Base-by-base conservation (phyloP, 2,113 vertebrate species). In the Pachyramphus minor region DNA sequence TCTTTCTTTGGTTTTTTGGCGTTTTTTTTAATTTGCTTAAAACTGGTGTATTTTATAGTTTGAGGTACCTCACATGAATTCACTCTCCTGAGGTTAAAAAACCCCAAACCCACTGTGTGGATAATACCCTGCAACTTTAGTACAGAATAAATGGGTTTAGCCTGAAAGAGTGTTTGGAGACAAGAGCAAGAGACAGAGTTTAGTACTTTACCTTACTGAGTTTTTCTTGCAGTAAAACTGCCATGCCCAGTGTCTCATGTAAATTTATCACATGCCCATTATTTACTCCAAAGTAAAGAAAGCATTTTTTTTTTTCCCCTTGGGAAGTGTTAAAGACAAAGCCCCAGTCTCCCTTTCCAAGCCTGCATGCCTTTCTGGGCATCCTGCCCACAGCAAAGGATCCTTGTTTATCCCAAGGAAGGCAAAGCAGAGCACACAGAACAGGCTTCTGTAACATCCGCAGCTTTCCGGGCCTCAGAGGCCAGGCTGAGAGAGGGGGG, bases 91-190 rank as follows among this genome's bases (percentile, higher is more conserved):
- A 90, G 14, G 10, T 30, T 80, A 76, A 80, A 95, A 60, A 63
- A 4, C 0, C 13, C 27, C 8, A 30, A 73, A 89, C 0, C 0
- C 2, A n/a, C 21, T 44, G 5, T 67, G 28, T 50, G 28, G 31
- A 12, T 60, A 84, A 82, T 35, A 87, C 4, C 28, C 35, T 49
- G 12, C 27, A 84, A 59, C 39, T 92, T 84, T 84, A 90, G 30
- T 62, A 67, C 33, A 71, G 59, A 74, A 77, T 58, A 83, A 84
- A 66, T 47, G 3, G 63, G 5, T 90, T 71, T 63, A 81, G 17
- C 19, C 31, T 83, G 72, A 80, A 86, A 94, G 12, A 4, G 20
- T 59, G 11, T 88, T 80, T 77, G 42, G 14, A 89, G 50, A 74
- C 28, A 74, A 93, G 28, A 63, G 8, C 49, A 82, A 79, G 68